phyloP scores from a whole-genome alignment of 2,113 vertebrate genomes.

The Proteles cristata region DNA sequence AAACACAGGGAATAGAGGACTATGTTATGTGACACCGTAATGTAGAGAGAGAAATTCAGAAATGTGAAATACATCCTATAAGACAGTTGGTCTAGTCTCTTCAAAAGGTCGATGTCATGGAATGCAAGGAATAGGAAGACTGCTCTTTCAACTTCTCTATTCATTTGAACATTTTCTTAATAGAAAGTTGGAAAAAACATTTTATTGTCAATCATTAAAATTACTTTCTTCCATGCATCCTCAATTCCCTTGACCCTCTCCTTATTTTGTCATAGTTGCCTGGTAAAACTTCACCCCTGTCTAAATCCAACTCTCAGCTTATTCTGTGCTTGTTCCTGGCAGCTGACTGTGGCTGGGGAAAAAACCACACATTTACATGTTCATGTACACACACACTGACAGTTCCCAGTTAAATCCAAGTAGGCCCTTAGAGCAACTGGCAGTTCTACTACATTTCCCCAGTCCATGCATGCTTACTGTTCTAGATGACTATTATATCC shows the following conservation, averaged over 20 bases:
- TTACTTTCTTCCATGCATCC: background rate
- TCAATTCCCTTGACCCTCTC: background rate
- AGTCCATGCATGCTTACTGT: background rate
- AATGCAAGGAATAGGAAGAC: rapidly evolving
- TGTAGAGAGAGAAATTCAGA: background rate
- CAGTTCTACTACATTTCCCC: background rate
- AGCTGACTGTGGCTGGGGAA: background rate
- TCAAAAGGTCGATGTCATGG: background rate
- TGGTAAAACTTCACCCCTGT: background rate
- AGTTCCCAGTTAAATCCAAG: background rate
- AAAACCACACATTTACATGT: background rate
- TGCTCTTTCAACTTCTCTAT: background rate
- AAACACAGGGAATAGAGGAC: background rate
- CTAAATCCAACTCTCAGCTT: background rate
- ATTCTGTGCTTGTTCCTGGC: background rate
- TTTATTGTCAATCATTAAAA: background rate
- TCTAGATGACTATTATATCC: background rate
- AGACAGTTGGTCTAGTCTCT: background rate
- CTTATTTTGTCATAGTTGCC: background rate
- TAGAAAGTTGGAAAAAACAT: background rate
- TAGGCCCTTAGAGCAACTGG: background rate
- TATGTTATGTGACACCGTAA: background rate
- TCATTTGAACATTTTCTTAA: background rate
- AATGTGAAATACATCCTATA: background rate
- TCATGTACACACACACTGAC: too few relatives aligned